These are phyloP conservation scores for Mirza zaza DNA, from an alignment of 2,113 vertebrate species.

Conservation along the genomic window DNA sequence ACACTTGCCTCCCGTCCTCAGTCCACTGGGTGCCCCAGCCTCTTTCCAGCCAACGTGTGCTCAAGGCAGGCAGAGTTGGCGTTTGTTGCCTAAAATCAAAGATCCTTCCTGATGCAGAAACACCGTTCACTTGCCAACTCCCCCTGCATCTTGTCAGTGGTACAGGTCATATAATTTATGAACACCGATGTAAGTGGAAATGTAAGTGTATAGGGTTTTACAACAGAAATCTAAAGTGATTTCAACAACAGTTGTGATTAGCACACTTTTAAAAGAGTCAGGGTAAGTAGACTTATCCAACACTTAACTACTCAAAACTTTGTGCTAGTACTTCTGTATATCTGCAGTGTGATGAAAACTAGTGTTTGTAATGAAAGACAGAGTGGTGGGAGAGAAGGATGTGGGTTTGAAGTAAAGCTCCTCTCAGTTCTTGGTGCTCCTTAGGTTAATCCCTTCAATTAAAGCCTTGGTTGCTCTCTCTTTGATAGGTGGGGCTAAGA, in stretches of 20 bases:
- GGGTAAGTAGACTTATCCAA: neutral
- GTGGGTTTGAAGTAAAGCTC: rapidly evolving
- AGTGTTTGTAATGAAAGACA: neutral
- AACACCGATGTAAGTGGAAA: neutral
- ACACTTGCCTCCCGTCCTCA: neutral
- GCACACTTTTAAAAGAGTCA: neutral
- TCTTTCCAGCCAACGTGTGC: neutral
- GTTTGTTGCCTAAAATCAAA: neutral
- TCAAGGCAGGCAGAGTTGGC: neutral
- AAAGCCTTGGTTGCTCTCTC: neutral
- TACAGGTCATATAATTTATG: no score
- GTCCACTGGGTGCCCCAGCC: neutral
- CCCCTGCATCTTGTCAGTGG: neutral
- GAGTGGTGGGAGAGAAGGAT: neutral
- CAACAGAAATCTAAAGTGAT: neutral
- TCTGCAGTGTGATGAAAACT: neutral
- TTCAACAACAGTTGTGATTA: neutral
- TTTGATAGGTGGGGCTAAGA: neutral
- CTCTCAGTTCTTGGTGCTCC: neutral
- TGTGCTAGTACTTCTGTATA: neutral
- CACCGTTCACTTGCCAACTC: neutral
- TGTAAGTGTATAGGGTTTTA: neutral
- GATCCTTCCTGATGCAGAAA: neutral
- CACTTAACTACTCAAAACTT: neutral
- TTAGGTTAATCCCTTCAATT: neutral